A percentile compares a stretch with the other conserved stretches of the same genome.
Evolutionary conservation across 1,140 invertebrate genomes (phyloP).

Genomic region (Asbolus verrucosus): DNA sequence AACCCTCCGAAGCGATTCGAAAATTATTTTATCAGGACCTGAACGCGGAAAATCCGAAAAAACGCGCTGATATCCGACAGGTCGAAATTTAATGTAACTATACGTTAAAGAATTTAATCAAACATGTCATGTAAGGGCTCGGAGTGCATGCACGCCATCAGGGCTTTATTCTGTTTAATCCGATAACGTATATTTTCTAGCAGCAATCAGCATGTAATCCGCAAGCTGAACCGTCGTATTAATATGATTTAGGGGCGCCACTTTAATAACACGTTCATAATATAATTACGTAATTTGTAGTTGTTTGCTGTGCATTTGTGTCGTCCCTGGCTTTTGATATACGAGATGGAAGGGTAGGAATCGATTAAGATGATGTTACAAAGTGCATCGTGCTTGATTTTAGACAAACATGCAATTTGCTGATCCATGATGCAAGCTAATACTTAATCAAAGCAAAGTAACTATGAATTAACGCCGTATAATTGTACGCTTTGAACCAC

Average conservation of each 20-base stretch:
- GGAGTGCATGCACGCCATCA: neutral
- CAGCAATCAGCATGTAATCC: constrained; percentile 35
- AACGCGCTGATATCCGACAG: too few species aligned
- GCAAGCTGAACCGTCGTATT: constrained; percentile 27
- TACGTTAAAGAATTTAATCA: constrained; percentile 33
- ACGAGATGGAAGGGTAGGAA: neutral
- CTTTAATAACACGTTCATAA: constrained; percentile 28
- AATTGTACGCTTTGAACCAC: too few species aligned
- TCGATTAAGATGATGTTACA: neutral
- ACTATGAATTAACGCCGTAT: too few species aligned
- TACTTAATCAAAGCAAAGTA: too few species aligned
- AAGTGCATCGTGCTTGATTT: neutral
- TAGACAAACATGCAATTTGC: too few species aligned
- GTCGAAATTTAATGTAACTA: too few species aligned
- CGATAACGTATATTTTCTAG: constrained; percentile 34
- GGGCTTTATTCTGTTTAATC: constrained; percentile 9
- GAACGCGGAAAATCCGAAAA: neutral
- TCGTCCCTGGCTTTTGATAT: too few species aligned
- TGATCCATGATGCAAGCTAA: too few species aligned
- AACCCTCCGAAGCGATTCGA: neutral
- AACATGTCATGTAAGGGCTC: constrained; percentile 15
- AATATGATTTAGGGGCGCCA: constrained; percentile 32
- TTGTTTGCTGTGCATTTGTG: constrained; percentile 18
- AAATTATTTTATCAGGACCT: too few species aligned
- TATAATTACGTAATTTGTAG: constrained; percentile 29